Evolutionary conservation across 2,113 vertebrate species (phyloP), one percentile per base, ranked within the genome.

Genomic region (Clarias gariepinus): DNA sequence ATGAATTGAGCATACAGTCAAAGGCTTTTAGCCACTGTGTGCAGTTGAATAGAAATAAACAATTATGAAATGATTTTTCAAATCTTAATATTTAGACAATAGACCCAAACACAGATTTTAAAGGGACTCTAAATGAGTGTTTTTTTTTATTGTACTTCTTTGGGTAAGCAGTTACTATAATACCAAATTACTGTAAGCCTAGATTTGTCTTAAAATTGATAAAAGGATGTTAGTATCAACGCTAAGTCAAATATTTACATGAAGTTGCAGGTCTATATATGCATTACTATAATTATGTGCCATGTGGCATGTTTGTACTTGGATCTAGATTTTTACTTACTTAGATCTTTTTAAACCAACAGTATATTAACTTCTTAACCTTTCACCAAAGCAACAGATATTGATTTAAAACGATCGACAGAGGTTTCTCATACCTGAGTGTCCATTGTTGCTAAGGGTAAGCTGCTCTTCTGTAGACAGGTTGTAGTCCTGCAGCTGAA

Each of bases 391-490:
- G 60, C 23, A 4, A 52, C 30, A 52, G 55, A 55, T 66, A 33
- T 79, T 77, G 16, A 53, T 23, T 53, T 53, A 68, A 63, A 25
- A 41, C 30, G 23, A 0, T 25, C 33, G 41, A 85, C 78, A n/a
- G 15, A 11, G 21, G 12, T 15, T 16, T 2, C 15, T 85, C 95
- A 96, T 93, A 99, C 98, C 94, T 88, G 97, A 97, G 86, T 99
- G 98, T 30, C 98, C 98, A 21, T 97, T 96, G 88, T 99, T 99
- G 87, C 93, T 95, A 85, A 99, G 89, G n/a, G 93, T 94, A n/a
- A 99, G 96, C 53, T 93, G 92, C 64, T 96, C 94, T 0, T 87
- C 87, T 52, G 92, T 89, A 4, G 95, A 91, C 82, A 96, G 91
- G 0, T 97, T 95, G 90, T 99, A 99, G 89, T 97, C 96, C 60